Base-by-base conservation (phyloP, 2,113 vertebrate genomes). In the Epinephelus fuscoguttatus region DNA sequence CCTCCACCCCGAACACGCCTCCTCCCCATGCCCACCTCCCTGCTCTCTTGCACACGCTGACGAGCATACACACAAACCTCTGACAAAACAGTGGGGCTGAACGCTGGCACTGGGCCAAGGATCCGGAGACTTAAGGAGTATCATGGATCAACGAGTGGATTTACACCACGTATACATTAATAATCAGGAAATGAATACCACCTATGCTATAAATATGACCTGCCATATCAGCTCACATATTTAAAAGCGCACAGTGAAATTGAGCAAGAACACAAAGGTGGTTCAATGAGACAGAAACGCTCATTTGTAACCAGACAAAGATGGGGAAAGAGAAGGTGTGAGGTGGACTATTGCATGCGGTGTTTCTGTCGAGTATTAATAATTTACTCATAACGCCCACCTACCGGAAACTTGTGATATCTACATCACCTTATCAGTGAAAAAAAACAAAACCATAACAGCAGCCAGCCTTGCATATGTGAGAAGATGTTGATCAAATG, bases 1-100 rank as follows among this genome's bases (percentile, higher is more conserved):
- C 87, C 74, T 88, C 89, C 86, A 72, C 82, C 88, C 83, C 37
- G 30, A 89, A 86, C 88, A 91, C 89, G 72, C 89, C 90, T 81
- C 85, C 77, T 82, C 80, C 79, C 73, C 56, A 23, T 81, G 37
- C 84, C 78, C 69, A 68, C 81, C 73, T 84, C 84, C 84, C 67
- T 78, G 17, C 76, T 78, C 81, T 67, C 81, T 73, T 75, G 73
- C 75, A 78, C 86, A 89, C 74, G 81, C 83, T 85, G 81, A 90
- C 89, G 85, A 86, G 86, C 82, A 86, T 61, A 82, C 60, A 86
- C 77, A 79, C 80, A 89, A 77, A 73, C 70, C 57, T 70, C 75
- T 52, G 5, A 67, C 75, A 73, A 81, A 70, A 88, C 49, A 19
- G 75, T 60, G 25, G 55, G 88, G 62, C 78, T 75, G 78, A 86